Evolutionary conservation across 37 sponge, comb jelly and placozoan species (phyloP).

Genomic region (Ephydatia muelleri): DNA sequence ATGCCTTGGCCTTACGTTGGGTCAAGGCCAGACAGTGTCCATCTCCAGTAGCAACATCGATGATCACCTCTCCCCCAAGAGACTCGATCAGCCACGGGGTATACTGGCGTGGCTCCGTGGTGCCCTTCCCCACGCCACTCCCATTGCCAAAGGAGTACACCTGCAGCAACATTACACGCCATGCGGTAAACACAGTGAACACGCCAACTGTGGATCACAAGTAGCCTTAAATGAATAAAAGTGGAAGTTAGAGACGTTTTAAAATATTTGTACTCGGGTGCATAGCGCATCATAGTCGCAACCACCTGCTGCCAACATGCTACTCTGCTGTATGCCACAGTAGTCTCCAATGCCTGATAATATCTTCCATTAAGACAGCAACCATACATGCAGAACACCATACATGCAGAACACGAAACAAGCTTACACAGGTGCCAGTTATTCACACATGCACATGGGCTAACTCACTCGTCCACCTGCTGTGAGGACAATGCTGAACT

Average conservation of each 20-base stretch:
- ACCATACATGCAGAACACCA: background rate
- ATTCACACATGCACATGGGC: background rate
- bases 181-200: too few species aligned
- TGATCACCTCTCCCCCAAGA: conserved; percentile 63
- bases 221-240: too few species aligned
- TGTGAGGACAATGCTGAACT: conserved; percentile 67
- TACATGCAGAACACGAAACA: background rate
- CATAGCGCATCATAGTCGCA: too few species aligned
- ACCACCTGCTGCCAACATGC: too few species aligned
- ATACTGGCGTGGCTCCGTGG: conserved; percentile 43
- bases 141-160: conserved; percentile 75
- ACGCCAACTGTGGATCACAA: too few species aligned
- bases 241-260: too few species aligned
- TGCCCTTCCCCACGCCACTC: conserved; percentile 66
- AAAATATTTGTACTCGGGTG: too few species aligned
- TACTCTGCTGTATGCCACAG: too few species aligned
- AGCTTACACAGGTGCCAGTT: background rate
- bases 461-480: conserved; percentile 49
- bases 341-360: too few species aligned
- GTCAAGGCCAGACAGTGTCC: conserved; percentile 90
- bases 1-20: conserved; percentile 49
- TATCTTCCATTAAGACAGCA: too few species aligned
- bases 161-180: too few species aligned
- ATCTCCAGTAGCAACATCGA: conserved; percentile 84
- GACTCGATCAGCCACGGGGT: conserved; percentile 69